Evolutionary conservation across 2,888 invertebrate species (phyloP).

Genomic region (Fragum sueziense): DNA sequence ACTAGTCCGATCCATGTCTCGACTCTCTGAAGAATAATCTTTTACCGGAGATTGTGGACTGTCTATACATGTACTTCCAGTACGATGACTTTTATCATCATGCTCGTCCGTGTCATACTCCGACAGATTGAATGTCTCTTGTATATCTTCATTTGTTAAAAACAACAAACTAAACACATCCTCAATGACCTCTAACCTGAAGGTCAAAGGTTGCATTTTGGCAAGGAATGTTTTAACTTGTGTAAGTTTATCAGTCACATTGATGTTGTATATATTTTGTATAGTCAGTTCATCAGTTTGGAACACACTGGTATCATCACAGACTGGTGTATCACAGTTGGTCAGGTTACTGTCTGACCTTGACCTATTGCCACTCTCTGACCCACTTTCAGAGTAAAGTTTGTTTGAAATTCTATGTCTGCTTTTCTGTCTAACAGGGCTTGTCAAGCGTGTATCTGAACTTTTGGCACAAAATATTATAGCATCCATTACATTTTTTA

Average conservation of each 20-base stretch:
- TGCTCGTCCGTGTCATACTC: constrained; percentile 75
- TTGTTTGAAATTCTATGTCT: constrained; percentile 30
- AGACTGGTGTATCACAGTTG: constrained; percentile 17
- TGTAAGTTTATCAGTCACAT: constrained; percentile 69
- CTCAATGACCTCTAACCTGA: constrained; percentile 86
- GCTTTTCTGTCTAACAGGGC: constrained; percentile 64
- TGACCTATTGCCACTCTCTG: constrained; percentile 38
- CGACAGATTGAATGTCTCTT: constrained; percentile 83
- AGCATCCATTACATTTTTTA: constrained; percentile 78
- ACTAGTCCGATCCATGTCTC: neutral
- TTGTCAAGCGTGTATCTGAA: constrained; percentile 66
- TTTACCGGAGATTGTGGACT: constrained; percentile 50
- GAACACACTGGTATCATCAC: constrained; percentile 17
- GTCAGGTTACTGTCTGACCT: constrained; percentile 36
- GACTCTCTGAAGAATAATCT: constrained; percentile 23
- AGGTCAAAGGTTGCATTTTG: constrained; percentile 76
- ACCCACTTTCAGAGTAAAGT: constrained; percentile 34
- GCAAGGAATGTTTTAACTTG: constrained; percentile 66
- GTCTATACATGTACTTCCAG: constrained; percentile 35
- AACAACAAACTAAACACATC: constrained; percentile 89
- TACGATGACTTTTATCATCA: constrained; percentile 55
- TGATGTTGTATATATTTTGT: constrained; percentile 66
- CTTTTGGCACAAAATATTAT: constrained; percentile 74
- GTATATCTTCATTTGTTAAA: constrained; percentile 86
- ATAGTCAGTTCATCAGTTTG: constrained; percentile 43